Percentiles rank a stretch among this genome's conserved stretches.
Evolutionary conservation across 1,140 invertebrate species (phyloP).

Genomic region (Cardiocondyla obscurior): DNA sequence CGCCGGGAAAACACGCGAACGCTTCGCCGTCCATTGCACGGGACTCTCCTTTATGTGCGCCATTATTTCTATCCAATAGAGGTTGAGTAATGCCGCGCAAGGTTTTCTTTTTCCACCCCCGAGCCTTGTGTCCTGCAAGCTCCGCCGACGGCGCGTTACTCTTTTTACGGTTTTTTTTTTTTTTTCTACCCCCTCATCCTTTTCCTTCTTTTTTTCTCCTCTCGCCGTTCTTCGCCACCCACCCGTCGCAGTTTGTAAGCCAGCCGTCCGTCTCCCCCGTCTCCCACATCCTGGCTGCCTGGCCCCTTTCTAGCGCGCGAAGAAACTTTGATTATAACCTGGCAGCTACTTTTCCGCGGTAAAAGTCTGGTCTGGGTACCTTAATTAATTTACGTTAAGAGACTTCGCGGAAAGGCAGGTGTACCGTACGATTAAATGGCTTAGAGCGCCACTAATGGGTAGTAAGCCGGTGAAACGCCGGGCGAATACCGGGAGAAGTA

Average conservation of each 20-base stretch:
- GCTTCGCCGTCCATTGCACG: neutral
- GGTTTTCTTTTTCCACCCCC: slow-evolving; percentile 12
- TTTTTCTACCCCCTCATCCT: neutral
- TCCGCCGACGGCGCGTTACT: neutral
- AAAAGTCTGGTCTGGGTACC: slow-evolving; percentile 55
- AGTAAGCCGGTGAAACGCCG: slow-evolving; percentile 33
- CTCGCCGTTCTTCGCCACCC: too few species aligned
- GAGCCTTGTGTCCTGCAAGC: neutral
- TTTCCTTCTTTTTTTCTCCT: neutral
- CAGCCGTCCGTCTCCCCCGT: neutral
- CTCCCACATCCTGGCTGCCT: neutral
- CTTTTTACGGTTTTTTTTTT: neutral
- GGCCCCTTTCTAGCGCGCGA: slow-evolving; percentile 17
- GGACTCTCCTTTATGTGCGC: slow-evolving; percentile 51
- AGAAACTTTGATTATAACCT: slow-evolving; percentile 69
- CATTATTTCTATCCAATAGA: slow-evolving; percentile 76
- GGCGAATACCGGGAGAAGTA: slow-evolving; percentile 24
- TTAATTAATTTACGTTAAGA: slow-evolving; percentile 71
- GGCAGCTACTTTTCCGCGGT: slow-evolving; percentile 54
- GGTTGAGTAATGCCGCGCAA: slow-evolving; percentile 71
- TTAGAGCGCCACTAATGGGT: slow-evolving; percentile 61
- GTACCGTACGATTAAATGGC: slow-evolving; percentile 65
- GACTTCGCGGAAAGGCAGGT: slow-evolving; percentile 55
- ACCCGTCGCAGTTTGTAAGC: slow-evolving; percentile 16
- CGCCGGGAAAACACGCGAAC: neutral